These are phyloP conservation scores for Semotilus atromaculatus DNA, from an alignment of 2,797 vertebrate species.

Conservation along the genomic window DNA sequence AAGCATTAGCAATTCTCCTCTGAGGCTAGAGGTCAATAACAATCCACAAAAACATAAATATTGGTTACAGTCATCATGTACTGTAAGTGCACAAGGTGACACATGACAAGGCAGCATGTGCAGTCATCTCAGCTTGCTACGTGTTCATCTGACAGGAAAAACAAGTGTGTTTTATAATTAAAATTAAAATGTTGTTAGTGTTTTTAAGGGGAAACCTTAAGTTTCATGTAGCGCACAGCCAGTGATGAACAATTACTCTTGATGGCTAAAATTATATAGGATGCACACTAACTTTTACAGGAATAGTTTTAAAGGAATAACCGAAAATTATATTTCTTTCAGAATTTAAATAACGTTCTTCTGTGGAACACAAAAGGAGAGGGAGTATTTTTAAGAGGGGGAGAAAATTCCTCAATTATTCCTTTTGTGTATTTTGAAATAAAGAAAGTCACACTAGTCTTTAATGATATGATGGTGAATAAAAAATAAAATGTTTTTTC, in stretches of 20 bases:
- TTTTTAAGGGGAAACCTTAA: background rate
- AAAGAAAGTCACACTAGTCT: background rate
- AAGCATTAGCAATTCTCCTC: conserved; percentile 6
- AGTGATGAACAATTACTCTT: conserved; percentile 1
- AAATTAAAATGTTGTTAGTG: background rate
- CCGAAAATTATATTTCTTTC: background rate
- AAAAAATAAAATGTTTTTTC: too few relatives aligned
- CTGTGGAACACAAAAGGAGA: background rate
- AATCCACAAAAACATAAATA: conserved; percentile 25
- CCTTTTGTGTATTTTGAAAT: background rate
- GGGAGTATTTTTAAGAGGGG: background rate
- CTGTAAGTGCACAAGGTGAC: background rate
- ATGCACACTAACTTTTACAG: background rate
- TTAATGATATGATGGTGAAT: background rate
- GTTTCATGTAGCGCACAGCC: background rate
- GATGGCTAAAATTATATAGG: background rate
- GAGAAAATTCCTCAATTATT: background rate
- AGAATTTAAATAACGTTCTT: background rate
- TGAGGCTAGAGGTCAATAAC: background rate
- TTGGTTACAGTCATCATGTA: conserved; percentile 15
- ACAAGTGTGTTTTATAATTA: conserved; percentile 6
- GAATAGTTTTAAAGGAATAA: background rate
- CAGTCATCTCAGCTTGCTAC: background rate
- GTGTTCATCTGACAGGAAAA: conserved; percentile 15
- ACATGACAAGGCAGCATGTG: background rate